A percentile compares a stretch with the other conserved stretches of the same genome.
These are phyloP conservation scores for Spodoptera litura DNA, from an alignment of 1,140 invertebrate species.

Conservation along the genomic window DNA sequence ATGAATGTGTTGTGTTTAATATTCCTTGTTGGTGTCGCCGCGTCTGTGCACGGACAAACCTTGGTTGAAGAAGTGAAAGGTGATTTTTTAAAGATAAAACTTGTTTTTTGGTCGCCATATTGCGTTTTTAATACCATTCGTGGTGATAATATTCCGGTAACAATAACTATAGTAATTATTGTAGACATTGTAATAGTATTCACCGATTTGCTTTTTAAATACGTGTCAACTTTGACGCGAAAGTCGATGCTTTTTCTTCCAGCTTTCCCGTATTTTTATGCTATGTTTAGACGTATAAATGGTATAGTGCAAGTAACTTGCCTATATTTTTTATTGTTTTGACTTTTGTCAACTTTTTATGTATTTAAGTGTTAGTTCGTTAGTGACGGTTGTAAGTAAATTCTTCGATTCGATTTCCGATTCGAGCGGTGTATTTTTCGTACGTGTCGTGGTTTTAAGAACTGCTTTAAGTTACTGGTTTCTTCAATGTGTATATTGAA, in stretches of 20 bases:
- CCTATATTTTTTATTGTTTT: not conserved
- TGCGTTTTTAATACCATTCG: slow-evolving; percentile 4
- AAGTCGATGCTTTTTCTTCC: not conserved
- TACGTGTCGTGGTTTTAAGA: no score
- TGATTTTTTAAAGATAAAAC: slow-evolving; percentile 48
- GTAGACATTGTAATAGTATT: not conserved
- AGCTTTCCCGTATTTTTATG: slow-evolving; percentile 10
- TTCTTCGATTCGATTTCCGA: no score
- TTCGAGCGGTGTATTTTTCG: no score
- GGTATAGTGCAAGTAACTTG: not conserved
- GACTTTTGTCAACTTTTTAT: not conserved
- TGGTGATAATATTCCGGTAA: not conserved
- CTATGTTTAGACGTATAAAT: not conserved
- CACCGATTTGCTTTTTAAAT: not conserved
- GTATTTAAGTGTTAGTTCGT: no score
- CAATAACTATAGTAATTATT: not conserved
- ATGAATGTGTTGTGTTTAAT: slow-evolving; percentile 59
- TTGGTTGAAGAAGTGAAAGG: slow-evolving; percentile 76
- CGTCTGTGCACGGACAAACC: slow-evolving; percentile 69
- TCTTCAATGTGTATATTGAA: no score
- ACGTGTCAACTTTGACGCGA: not conserved
- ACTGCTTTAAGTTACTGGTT: no score
- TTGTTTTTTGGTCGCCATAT: slow-evolving; percentile 31
- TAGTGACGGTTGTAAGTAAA: no score
- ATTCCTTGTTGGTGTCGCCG: slow-evolving; percentile 56